A percentile compares a stretch with the other conserved stretches of the same genome.
These are phyloP conservation scores for Trididemnum nubilum DNA, from an alignment of 23 tunicate genomes.

Conservation along the genomic window DNA sequence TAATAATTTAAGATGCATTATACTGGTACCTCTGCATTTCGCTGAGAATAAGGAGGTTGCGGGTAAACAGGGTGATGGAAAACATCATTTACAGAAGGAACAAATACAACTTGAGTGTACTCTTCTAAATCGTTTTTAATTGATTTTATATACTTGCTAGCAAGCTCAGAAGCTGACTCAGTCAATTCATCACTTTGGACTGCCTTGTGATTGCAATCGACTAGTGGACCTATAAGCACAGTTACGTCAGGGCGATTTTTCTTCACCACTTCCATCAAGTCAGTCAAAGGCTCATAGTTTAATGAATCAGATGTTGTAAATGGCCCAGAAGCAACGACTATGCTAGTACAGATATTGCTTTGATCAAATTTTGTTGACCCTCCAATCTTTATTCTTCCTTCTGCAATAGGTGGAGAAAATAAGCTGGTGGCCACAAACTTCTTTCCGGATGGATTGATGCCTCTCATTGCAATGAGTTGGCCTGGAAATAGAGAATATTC, in stretches of 20 bases:
- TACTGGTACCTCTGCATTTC: neutral
- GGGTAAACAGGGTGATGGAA: slow-evolving; percentile 82
- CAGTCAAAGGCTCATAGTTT: slow-evolving; percentile 74
- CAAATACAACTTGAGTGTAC: slow-evolving; percentile 54
- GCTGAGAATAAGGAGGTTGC: slow-evolving; percentile 64
- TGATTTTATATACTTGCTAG: slow-evolving; percentile 22
- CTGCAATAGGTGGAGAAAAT: slow-evolving; percentile 2
- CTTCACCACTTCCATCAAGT: slow-evolving; percentile 57
- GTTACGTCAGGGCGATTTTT: slow-evolving; percentile 71
- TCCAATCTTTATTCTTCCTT: slow-evolving; percentile 37
- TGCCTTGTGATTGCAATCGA: slow-evolving; percentile 39
- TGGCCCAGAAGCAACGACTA: slow-evolving; percentile 84
- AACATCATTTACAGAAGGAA: slow-evolving; percentile 64
- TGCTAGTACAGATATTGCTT: neutral
- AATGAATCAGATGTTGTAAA: slow-evolving; percentile 77
- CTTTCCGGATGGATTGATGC: slow-evolving; percentile 71
- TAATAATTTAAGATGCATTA: no score
- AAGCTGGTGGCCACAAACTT: slow-evolving; percentile 53
- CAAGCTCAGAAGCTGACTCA: slow-evolving; percentile 40
- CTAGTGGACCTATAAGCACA: slow-evolving; percentile 68
- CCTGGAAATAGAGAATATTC: slow-evolving; percentile 90
- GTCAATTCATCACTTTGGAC: slow-evolving; percentile 8
- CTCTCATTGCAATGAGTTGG: slow-evolving; percentile 64
- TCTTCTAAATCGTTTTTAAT: slow-evolving; percentile 38
- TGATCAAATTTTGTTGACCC: neutral